Evolutionary conservation across 2,888 invertebrate species (phyloP).

Genomic region (Polyommatus iphigenia): DNA sequence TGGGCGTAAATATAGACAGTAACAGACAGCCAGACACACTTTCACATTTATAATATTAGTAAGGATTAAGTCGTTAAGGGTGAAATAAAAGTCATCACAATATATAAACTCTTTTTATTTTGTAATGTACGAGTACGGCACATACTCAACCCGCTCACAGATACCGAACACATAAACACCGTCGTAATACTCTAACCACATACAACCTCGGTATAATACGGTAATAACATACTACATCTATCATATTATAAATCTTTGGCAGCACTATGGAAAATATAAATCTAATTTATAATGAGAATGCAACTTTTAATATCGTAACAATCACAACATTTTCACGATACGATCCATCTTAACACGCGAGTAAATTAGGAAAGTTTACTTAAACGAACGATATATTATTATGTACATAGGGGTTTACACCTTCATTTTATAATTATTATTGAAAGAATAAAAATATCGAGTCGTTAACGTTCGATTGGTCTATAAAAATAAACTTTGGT

Average conservation of each 20-base stretch:
- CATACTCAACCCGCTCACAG: slow-evolving; percentile 50
- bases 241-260: slow-evolving; percentile 77
- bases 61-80: not conserved
- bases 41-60: not conserved
- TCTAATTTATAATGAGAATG: slow-evolving; percentile 77
- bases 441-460: slow-evolving; percentile 35
- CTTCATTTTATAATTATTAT: slow-evolving; percentile 61
- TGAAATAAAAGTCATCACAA: slow-evolving; percentile 42
- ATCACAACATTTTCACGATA: slow-evolving; percentile 77
- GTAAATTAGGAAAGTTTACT: slow-evolving; percentile 45
- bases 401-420: slow-evolving; percentile 76
- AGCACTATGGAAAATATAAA: slow-evolving; percentile 81
- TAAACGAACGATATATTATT: slow-evolving; percentile 36
- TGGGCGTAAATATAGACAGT: too few relatives aligned
- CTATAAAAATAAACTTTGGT: slow-evolving; percentile 56
- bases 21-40: too few relatives aligned
- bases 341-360: slow-evolving; percentile 44
- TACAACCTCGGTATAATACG: slow-evolving; percentile 75
- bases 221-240: slow-evolving; percentile 77
- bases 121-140: slow-evolving; percentile 63
- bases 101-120: slow-evolving; percentile 66
- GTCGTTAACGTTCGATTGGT: not conserved
- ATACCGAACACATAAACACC: slow-evolving; percentile 42
- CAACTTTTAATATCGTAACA: slow-evolving; percentile 75
- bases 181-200: slow-evolving; percentile 47